These are phyloP conservation scores for Eriocheir sinensis DNA, from an alignment of 1,140 invertebrate genomes.

Conservation along the genomic window DNA sequence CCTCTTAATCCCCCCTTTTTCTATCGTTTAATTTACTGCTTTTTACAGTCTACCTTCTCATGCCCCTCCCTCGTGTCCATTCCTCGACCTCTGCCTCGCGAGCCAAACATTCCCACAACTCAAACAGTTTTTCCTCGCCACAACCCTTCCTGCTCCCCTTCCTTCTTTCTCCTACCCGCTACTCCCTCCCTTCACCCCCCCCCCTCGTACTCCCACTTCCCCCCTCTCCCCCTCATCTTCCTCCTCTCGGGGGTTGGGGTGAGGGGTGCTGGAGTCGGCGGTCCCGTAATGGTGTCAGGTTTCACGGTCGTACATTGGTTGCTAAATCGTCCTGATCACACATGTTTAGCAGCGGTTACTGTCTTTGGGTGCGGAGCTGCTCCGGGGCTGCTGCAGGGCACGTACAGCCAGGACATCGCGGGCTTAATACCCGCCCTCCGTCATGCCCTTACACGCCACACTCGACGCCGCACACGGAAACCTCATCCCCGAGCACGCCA, in stretches of 20 bases:
- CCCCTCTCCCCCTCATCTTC: not conserved
- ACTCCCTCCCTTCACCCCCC: slow-evolving; percentile 30
- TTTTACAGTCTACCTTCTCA: too few relatives aligned
- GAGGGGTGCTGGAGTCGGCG: not conserved
- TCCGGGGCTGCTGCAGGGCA: not conserved
- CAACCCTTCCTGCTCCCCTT: slow-evolving; percentile 27
- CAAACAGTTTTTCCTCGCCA: slow-evolving; percentile 35
- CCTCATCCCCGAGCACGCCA: not conserved
- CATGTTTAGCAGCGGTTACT: not conserved
- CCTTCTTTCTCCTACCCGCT: not conserved
- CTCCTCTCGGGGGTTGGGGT: not conserved
- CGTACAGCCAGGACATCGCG: not conserved
- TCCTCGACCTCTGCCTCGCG: not conserved
- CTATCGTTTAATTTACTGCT: too few relatives aligned
- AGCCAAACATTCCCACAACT: slow-evolving; percentile 36
- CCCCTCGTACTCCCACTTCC: not conserved
- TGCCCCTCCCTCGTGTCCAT: not conserved
- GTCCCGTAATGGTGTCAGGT: slow-evolving; percentile 45
- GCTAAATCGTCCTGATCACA: slow-evolving; percentile 23
- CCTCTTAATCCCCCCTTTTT: too few relatives aligned
- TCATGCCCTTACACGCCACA: slow-evolving; percentile 1
- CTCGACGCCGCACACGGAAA: slow-evolving; percentile 9
- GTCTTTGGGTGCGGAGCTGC: not conserved
- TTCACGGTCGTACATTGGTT: slow-evolving; percentile 49
- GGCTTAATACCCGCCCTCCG: not conserved